These are phyloP conservation scores for Heliconius cydno DNA, from an alignment of 2,888 invertebrate genomes.

Conservation along the genomic window DNA sequence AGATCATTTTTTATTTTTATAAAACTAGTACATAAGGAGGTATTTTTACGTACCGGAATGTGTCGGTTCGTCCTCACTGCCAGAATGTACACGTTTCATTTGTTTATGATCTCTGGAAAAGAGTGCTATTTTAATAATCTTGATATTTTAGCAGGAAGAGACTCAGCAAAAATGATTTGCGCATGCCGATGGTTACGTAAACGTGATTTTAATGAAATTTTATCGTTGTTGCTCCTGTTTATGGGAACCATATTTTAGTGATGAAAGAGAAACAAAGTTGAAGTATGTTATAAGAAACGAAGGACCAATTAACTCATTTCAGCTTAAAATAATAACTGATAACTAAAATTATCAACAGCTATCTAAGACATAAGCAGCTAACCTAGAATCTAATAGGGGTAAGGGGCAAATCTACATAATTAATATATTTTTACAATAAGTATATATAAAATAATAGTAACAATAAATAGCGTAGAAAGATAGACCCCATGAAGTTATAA, in stretches of 20 bases:
- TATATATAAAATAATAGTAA: constrained; percentile 24
- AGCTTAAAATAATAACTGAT: background rate
- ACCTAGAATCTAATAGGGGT: constrained; percentile 26
- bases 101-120: constrained; percentile 91
- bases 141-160: constrained; percentile 32
- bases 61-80: constrained; percentile 89
- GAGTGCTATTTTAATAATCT: constrained; percentile 30
- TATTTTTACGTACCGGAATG: constrained; percentile 85
- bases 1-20: background rate
- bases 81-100: constrained; percentile 89
- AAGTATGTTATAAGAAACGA: background rate
- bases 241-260: background rate
- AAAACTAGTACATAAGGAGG: background rate
- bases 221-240: background rate
- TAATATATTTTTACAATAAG: constrained; percentile 10
- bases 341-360: constrained; percentile 13
- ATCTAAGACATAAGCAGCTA: constrained; percentile 37
- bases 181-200: constrained; percentile 47
- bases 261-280: background rate
- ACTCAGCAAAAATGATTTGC: constrained; percentile 47
- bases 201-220: constrained; percentile 9
- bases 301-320: background rate
- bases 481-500: constrained; percentile 46
- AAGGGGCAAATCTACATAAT: constrained; percentile 26
- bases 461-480: constrained; percentile 39